Evolutionary conservation across 2,113 vertebrate species (phyloP).

Genomic region (Gnathonemus longibarbis): DNA sequence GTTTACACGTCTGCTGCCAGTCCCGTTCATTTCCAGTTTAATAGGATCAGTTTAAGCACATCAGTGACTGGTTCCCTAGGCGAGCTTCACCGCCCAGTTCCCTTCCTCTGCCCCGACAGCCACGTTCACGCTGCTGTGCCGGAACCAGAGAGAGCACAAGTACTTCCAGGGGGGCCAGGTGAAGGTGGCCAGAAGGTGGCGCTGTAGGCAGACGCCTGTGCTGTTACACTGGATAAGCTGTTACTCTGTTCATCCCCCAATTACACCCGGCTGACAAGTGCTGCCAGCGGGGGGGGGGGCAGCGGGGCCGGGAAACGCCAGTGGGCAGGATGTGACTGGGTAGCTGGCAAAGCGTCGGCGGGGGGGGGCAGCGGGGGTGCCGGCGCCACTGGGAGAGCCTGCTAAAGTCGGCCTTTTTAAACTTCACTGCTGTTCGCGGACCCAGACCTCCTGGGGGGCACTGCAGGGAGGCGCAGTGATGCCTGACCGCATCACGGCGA

Average conservation of each 20-base stretch:
- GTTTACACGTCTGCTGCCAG: conserved; percentile 2
- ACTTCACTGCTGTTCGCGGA: not conserved
- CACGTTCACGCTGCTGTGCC: not conserved
- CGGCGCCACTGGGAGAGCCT: not conserved
- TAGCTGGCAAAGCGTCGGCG: not conserved
- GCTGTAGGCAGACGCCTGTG: not conserved
- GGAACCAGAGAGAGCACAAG: not conserved
- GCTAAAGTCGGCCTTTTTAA: not conserved
- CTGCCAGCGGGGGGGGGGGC: not conserved
- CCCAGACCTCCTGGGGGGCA: not conserved
- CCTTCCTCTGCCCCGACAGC: not conserved
- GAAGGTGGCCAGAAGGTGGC: not conserved
- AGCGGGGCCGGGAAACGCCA: not conserved
- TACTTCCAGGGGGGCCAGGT: not conserved
- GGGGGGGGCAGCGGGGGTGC: not conserved
- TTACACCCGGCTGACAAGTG: not conserved
- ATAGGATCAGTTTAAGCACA: not conserved
- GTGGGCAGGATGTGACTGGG: conserved; percentile 10
- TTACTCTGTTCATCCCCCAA: not conserved
- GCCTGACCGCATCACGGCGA: not conserved
- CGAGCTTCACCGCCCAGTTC: not conserved
- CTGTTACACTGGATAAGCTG: not conserved
- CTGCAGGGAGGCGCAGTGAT: not conserved
- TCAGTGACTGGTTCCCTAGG: not conserved
- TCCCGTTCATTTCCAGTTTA: not conserved